Evolutionary conservation across 2,113 vertebrate genomes (phyloP), one percentile per base, ranked within the genome.

Genomic region (Ageneiosus marmoratus): DNA sequence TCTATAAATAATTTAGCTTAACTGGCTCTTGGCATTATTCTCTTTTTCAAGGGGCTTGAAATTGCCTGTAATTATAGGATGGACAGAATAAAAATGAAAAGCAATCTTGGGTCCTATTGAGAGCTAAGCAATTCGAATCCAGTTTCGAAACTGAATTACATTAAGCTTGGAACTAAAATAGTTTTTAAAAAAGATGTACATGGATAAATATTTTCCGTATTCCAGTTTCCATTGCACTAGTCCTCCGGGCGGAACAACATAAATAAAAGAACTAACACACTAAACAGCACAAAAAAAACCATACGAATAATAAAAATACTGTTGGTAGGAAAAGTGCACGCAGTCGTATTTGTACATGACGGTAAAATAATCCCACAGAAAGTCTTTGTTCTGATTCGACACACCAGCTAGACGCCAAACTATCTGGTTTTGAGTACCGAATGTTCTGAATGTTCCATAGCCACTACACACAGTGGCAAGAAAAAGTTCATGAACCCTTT

Each of bases 301-400:
- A 77, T 58, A 87, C 65, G 86, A 86, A 83, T 89, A 89, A 63
- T 78, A 87, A 90, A 87, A 93, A 93, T 88, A 93, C 91, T 90
- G 89, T 89, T 90, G 89, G 88, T 94, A 92, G 91, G 93, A 94
- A 95, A 96, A 95, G 95, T 96, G 96, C 95, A 94, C 95, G 94
- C 90, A 88, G 93, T 95, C 85, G 63, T 79, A 84, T 87, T 85
- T 85, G n/a, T 46, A 65, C 79, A 82, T 67, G 44, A 60, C 44
- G 75, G 72, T 65, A 44, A 76, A 55, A 65, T 55, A 58, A 72
- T 69, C 58, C 69, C 50, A 15, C 60, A 44, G n/a, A 55, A 77
- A 18, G 60, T 75, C 46, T 76, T 60, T 22, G 10, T 58, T 78
- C 55, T 41, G 73, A 77, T 44, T 16, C 2, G 20, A 10, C 24